Conservation (phyloP, 2,113 vertebrate species). For the Myrmophylax atrothorax region DNA sequence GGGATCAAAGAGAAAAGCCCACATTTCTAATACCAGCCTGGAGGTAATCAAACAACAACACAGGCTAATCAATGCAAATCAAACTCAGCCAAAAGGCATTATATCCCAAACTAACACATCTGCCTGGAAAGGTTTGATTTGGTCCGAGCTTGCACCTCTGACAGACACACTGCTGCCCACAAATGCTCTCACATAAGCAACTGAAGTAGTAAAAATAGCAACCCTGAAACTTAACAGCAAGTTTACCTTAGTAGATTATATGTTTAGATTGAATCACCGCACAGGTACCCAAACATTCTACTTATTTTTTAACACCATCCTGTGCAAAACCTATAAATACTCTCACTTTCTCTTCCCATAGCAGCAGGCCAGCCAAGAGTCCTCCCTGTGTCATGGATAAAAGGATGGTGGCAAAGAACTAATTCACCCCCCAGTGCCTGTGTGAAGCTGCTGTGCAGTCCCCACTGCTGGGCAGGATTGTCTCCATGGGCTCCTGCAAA, state of each 20-base stretch:
- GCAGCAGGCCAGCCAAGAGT: not conserved
- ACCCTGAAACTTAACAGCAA: not conserved
- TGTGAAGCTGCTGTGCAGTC: not conserved
- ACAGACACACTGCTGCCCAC: not conserved
- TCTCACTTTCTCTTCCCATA: not conserved
- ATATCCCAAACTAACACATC: not conserved
- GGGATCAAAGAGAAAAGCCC: not conserved
- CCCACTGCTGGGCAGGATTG: not conserved
- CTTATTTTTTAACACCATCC: not conserved
- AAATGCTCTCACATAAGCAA: not conserved
- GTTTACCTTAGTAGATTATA: not conserved
- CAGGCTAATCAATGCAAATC: slow-evolving; percentile 18
- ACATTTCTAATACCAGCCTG: not conserved
- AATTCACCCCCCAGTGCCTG: not conserved
- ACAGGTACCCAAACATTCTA: not conserved
- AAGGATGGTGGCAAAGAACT: not conserved
- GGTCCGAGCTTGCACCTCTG: not conserved
- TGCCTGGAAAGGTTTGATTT: not conserved
- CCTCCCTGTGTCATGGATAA: not conserved
- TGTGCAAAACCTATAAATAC: not conserved
- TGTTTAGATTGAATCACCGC: not conserved
- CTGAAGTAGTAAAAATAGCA: not conserved
- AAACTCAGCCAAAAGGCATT: not conserved
- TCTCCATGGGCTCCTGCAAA: not conserved
- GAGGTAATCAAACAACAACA: not conserved